phyloP scores from a whole-genome alignment of 2,113 vertebrate species.

The Poeciliopsis prolifica region DNA sequence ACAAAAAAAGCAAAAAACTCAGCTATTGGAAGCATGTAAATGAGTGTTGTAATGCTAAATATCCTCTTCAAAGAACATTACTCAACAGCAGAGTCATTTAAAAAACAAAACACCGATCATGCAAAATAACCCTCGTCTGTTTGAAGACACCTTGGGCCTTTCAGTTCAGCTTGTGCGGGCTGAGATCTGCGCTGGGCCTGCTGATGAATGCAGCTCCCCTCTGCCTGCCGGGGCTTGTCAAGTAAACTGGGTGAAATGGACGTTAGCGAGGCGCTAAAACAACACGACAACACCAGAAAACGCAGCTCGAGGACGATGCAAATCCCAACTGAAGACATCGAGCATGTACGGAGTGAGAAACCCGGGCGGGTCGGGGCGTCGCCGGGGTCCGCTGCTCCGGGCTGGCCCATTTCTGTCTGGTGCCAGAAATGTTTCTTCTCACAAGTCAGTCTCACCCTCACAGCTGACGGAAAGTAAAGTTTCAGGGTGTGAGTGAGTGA shows the following conservation, averaged over 20 bases:
- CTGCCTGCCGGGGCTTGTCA: constrained; percentile 7
- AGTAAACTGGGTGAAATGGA: not conserved
- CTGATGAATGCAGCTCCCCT: constrained; percentile 8
- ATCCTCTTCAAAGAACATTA: not conserved
- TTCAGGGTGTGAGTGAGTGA: constrained; percentile 12
- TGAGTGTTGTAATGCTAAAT: constrained; percentile 6
- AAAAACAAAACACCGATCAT: not conserved
- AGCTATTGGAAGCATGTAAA: constrained; percentile 15
- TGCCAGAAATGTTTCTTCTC: constrained; percentile 13
- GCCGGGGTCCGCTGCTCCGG: constrained; percentile 12
- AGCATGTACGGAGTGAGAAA: not conserved
- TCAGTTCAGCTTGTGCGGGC: not conserved
- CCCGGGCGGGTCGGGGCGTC: not conserved
- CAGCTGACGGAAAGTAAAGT: constrained; percentile 29
- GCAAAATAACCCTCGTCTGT: not conserved
- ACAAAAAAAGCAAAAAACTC: not conserved
- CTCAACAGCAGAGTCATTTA: constrained; percentile 2
- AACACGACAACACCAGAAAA: constrained; percentile 13
- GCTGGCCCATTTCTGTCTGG: not conserved
- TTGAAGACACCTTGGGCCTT: constrained; percentile 11
- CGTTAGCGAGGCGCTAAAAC: constrained; percentile 2
- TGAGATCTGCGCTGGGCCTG: not conserved
- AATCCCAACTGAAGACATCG: constrained; percentile 18
- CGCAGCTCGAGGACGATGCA: not conserved
- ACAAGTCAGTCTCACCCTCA: not conserved